These are phyloP conservation scores for Caenorhabditis japonica DNA, from an alignment of 2,888 invertebrate species.

Conservation along the genomic window DNA sequence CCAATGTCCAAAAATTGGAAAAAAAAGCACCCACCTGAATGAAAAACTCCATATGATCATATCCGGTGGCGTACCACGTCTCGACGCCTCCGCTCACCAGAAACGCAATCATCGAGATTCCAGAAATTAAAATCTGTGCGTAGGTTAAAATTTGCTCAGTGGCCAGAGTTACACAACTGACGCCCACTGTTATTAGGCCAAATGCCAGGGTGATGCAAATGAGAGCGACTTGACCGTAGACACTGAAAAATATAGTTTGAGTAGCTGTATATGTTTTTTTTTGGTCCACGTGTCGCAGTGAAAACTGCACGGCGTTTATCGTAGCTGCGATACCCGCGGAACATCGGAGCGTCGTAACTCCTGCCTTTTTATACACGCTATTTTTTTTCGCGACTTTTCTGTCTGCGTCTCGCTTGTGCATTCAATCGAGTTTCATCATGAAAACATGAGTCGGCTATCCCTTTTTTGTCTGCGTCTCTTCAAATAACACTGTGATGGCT, in stretches of 20 bases:
- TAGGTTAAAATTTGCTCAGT: conserved; percentile 62
- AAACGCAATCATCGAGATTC: conserved; percentile 71
- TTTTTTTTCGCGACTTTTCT: no score
- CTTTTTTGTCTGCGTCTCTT: no score
- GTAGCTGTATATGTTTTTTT: no score
- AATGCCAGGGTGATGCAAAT: conserved; percentile 74
- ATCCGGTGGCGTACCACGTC: conserved; percentile 74
- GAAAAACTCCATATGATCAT: conserved; percentile 76
- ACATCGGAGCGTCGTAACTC: no score
- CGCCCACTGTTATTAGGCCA: conserved; percentile 70
- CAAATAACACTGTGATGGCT: no score
- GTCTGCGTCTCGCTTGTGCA: background rate
- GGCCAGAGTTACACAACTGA: conserved; percentile 73
- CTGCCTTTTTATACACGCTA: no score
- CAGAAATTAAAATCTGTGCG: conserved; percentile 71
- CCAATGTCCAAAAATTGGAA: background rate
- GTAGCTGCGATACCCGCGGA: no score
- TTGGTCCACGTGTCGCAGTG: no score
- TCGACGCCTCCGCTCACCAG: conserved; percentile 75
- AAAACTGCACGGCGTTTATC: no score
- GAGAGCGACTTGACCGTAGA: conserved; percentile 76
- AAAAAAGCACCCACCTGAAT: conserved; percentile 59
- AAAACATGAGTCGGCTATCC: no score
- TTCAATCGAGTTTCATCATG: no score
- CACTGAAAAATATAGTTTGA: conserved; percentile 63